Base-by-base conservation (phyloP, 2,888 invertebrate genomes). In the Pollenia griseotomentosa region DNA sequence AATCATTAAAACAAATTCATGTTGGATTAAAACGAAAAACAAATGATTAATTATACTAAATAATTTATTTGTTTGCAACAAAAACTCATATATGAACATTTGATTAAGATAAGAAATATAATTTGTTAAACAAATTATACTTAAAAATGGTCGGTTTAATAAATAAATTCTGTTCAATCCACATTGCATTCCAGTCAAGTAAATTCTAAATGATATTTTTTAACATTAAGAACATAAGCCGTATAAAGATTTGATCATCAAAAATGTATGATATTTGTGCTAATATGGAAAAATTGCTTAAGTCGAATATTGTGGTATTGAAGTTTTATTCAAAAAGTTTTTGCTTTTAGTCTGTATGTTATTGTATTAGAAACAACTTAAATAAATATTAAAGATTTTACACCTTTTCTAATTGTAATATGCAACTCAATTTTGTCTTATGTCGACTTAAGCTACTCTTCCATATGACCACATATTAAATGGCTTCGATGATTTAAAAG, bases 21-120 rank as follows among this genome's bases (percentile, higher is more conserved):
- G 46, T 79, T 68, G 79, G 68, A 61, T 85, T 85, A 78, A 71
- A 80, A 48, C 16, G 19, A 11, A 71, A 48, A 55, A 40, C 66
- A 74, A 74, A 70, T 85, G 84, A 85, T 85, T 85, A 85, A 85
- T 85, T 79, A 75, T 48, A 53, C 16, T 19, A 53, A 79, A 79
- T 79, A 84, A 61, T 68, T 84, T 44, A 46, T 68, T 68, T 8
- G 33, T 81, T 77, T 55, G 63, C 51, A 19, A 33, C 33, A 6
- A 63, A 75, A 51, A 53, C 14, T 0, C 11, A 53, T 10, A n/a
- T 0, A 44, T 33, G 33, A 4, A 4, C 7, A 65, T 74, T 79
- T 6, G 68, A 59, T 63, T 11, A 44, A 55, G 68, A 65, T 77
- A 66, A 33, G 33, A 33, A 55, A 66, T n/a, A 33, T 16, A 46